These are phyloP conservation scores for Metallyticus violacea DNA, from an alignment of 2,888 invertebrate genomes.

Conservation along the genomic window DNA sequence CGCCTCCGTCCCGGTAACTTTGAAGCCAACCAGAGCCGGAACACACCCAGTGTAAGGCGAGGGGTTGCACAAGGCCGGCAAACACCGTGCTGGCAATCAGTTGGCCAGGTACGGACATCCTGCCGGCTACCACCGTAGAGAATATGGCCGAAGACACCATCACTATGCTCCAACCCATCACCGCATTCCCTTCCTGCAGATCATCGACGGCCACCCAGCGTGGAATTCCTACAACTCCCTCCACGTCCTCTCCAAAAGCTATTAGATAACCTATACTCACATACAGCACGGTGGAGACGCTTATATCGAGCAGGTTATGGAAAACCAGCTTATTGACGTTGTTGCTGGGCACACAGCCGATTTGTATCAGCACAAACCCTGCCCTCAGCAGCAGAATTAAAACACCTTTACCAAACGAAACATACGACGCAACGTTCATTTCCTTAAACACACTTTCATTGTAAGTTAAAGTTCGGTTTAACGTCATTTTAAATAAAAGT, in stretches of 20 bases:
- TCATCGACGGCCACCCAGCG: conserved; percentile 38
- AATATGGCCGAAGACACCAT: conserved; percentile 43
- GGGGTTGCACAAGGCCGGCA: conserved; percentile 41
- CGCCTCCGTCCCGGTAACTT: conserved; percentile 42
- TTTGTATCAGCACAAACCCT: conserved; percentile 40
- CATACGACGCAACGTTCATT: not conserved
- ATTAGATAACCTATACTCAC: conserved; percentile 41
- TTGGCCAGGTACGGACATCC: conserved; percentile 41
- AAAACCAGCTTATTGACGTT: conserved; percentile 45
- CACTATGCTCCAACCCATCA: conserved; percentile 42
- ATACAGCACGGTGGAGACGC: conserved; percentile 41
- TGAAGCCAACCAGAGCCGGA: conserved; percentile 43
- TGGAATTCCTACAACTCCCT: conserved; percentile 39
- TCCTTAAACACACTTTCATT: not conserved
- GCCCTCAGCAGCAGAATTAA: conserved; percentile 34
- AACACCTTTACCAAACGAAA: not conserved
- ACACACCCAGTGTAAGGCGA: conserved; percentile 46
- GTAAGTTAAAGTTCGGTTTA: not conserved
- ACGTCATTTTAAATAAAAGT: not conserved
- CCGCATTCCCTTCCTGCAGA: conserved; percentile 37
- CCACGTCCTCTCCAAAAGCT: conserved; percentile 41
- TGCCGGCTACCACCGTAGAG: conserved; percentile 42
- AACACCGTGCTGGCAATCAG: conserved; percentile 39
- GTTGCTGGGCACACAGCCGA: conserved; percentile 44
- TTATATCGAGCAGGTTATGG: conserved; percentile 44